These are phyloP conservation scores for Opisthograptis luteolata DNA, from an alignment of 2,888 invertebrate species.

Conservation along the genomic window DNA sequence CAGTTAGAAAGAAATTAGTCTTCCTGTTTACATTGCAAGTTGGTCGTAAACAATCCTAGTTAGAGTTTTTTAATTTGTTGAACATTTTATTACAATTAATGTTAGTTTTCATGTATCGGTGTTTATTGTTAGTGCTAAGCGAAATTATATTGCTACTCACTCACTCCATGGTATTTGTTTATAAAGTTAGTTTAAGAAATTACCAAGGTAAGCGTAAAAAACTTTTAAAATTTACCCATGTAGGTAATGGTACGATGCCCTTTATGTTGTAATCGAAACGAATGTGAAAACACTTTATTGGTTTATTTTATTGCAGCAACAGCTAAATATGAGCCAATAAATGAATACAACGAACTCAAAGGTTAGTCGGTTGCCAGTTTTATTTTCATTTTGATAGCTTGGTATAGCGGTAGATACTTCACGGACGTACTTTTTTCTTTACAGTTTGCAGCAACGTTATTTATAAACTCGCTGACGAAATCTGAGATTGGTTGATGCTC, in stretches of 20 bases:
- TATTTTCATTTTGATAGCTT: not conserved
- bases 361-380: not conserved
- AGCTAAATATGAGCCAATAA: not conserved
- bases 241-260: too few relatives aligned
- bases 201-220: too few relatives aligned
- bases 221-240: too few relatives aligned
- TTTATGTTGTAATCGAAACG: too few relatives aligned
- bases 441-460: conserved; percentile 11
- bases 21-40: not conserved
- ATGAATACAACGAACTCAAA: not conserved
- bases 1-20: not conserved
- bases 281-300: too few relatives aligned
- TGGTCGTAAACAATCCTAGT: not conserved
- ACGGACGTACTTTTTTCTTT: conserved; percentile 2
- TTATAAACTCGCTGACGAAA: not conserved
- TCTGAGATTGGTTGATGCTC: not conserved
- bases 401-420: conserved; percentile 1
- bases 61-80: not conserved
- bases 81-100: too few relatives aligned
- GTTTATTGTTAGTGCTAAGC: too few relatives aligned
- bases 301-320: too few relatives aligned
- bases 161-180: too few relatives aligned
- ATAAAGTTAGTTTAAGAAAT: too few relatives aligned
- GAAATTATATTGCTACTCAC: too few relatives aligned
- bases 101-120: too few relatives aligned